phyloP scores from a whole-genome alignment of 2,113 vertebrate species.

The Climacteris rufus region DNA sequence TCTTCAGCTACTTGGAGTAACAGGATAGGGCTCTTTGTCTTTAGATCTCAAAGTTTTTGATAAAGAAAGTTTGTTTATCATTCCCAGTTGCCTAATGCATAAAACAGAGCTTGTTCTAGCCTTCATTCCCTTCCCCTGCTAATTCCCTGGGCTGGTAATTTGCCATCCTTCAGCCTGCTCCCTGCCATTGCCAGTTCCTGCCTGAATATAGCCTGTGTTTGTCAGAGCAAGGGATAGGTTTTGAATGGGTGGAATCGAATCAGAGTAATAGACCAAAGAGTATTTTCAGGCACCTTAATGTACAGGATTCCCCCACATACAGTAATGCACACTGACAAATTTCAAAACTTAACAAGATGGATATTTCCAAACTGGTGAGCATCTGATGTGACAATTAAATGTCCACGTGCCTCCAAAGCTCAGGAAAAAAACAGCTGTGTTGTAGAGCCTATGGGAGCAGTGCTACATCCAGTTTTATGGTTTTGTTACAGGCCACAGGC shows the following conservation, averaged over 20 bases:
- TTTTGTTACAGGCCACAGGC: neutral
- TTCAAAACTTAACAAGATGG: neutral
- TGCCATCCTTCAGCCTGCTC: neutral
- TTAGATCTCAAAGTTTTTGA: neutral
- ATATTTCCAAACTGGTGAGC: neutral
- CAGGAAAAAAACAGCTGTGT: neutral
- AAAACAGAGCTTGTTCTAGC: neutral
- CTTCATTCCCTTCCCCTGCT: neutral
- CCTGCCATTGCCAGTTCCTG: neutral
- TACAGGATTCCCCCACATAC: neutral
- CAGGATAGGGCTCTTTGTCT: neutral
- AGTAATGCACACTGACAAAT: neutral
- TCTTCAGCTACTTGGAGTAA: neutral
- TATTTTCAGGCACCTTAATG: neutral
- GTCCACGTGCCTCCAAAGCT: neutral
- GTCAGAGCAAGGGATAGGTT: neutral
- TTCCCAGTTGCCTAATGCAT: neutral
- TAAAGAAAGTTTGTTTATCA: neutral
- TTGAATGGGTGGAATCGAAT: neutral
- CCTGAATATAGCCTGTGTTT: neutral
- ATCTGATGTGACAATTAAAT: neutral
- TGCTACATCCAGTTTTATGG: neutral
- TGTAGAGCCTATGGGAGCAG: accelerated
- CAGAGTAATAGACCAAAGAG: neutral
- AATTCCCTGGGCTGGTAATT: neutral